These are phyloP conservation scores for Cyprinodon tularosa DNA, from an alignment of 2,113 vertebrate species.

Conservation along the genomic window DNA sequence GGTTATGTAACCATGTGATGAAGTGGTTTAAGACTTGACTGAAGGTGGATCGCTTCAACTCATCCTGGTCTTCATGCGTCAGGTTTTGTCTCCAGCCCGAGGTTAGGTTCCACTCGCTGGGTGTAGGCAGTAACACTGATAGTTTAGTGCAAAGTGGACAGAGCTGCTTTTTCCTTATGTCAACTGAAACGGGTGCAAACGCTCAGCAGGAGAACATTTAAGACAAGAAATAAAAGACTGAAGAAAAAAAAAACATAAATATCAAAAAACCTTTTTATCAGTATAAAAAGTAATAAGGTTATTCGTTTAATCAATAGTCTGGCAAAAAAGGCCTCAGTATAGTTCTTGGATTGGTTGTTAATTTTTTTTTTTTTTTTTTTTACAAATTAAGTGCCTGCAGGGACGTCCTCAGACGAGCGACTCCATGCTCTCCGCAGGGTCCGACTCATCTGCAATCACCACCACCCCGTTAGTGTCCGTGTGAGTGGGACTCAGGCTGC, in stretches of 20 bases:
- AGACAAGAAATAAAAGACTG: conserved; percentile 79
- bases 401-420: conserved; percentile 91
- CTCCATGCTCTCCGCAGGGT: conserved; percentile 99
- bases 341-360: conserved; percentile 65
- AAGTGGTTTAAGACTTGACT: conserved; percentile 29
- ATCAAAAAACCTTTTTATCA: conserved; percentile 96
- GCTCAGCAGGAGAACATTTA: conserved; percentile 98
- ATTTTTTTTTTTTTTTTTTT: conserved; percentile 25
- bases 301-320: conserved; percentile 98
- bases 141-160: conserved; percentile 98
- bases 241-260: conserved; percentile 90
- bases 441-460: conserved; percentile 89
- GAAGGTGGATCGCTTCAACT: conserved; percentile 27
- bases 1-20: conserved; percentile 35
- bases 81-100: conserved; percentile 29
- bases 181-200: conserved; percentile 95
- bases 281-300: conserved; percentile 99
- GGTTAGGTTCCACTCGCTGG: conserved; percentile 73
- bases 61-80: conserved; percentile 51
- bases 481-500: conserved; percentile 85
- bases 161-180: conserved; percentile 86
- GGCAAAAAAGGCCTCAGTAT: conserved; percentile 97
- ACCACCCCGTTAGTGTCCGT: conserved; percentile 92
- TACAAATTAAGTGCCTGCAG: conserved; percentile 71
- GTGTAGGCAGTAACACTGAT: conserved; percentile 99